A percentile compares a stretch with the other conserved stretches of the same genome.
These are phyloP conservation scores for Paelopatides confundens DNA, from an alignment of 53 echinoderm and acorn worm species.

Conservation along the genomic window DNA sequence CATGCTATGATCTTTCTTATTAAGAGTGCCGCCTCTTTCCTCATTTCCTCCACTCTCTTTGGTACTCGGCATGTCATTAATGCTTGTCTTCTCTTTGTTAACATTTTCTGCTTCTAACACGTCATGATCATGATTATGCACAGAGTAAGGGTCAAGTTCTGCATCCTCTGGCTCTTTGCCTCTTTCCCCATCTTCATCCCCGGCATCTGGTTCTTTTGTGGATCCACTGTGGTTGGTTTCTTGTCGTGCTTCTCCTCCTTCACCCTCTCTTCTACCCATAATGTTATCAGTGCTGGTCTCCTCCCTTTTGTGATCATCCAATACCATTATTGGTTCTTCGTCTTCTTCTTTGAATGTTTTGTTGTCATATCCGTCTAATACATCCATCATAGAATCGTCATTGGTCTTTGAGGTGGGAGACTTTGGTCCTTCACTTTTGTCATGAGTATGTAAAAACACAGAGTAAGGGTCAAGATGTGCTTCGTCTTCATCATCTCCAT, in stretches of 20 bases:
- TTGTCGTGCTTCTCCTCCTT: background rate
- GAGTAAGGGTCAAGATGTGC: slow-evolving; percentile 50
- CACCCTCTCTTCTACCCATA: background rate
- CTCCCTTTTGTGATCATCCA: background rate
- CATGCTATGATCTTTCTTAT: background rate
- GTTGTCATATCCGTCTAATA: background rate
- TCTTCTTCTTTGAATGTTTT: background rate
- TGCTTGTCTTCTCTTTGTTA: too few relatives aligned
- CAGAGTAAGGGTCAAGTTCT: too few relatives aligned
- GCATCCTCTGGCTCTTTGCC: too few relatives aligned
- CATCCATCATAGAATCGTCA: background rate
- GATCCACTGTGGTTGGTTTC: background rate
- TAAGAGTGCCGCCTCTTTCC: background rate
- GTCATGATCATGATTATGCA: too few relatives aligned
- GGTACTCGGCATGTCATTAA: too few relatives aligned
- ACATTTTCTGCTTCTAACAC: too few relatives aligned
- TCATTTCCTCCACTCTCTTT: background rate
- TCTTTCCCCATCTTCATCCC: background rate
- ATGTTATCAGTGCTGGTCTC: background rate
- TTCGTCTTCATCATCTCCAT: slow-evolving; percentile 58
- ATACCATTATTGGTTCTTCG: too few relatives aligned
- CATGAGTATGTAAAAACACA: slow-evolving; percentile 3
- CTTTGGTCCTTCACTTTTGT: background rate
- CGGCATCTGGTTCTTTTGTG: background rate
- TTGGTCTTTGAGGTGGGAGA: slow-evolving; percentile 12